These are phyloP conservation scores for Chrysolina haemoptera DNA, from an alignment of 2,888 invertebrate species.

Conservation along the genomic window DNA sequence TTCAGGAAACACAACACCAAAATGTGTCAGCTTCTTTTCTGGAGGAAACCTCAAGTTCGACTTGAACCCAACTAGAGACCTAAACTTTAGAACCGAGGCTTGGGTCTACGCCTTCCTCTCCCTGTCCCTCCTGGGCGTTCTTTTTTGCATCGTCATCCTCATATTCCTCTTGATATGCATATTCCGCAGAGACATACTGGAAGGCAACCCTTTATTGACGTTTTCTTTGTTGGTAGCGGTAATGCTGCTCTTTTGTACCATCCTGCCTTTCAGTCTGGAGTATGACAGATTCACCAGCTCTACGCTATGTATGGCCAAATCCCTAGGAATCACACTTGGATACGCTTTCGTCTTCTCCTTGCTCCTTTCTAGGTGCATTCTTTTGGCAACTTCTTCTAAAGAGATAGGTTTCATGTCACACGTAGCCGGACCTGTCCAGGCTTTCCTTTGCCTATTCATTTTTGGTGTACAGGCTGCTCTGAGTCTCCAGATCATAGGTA, in stretches of 20 bases:
- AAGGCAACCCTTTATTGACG: conserved; percentile 77
- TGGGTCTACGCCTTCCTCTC: conserved; percentile 79
- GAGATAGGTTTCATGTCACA: conserved; percentile 80
- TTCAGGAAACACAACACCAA: not conserved
- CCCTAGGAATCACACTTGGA: conserved; percentile 74
- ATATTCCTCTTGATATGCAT: conserved; percentile 78
- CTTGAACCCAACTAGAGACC: conserved; percentile 13
- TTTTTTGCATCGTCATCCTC: conserved; percentile 77
- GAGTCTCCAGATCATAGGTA: conserved; percentile 70
- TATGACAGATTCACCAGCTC: conserved; percentile 53
- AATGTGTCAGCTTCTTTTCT: conserved; percentile 41
- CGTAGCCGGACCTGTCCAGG: conserved; percentile 80
- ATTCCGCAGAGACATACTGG: conserved; percentile 76
- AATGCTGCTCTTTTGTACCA: conserved; percentile 71
- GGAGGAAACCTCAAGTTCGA: conserved; percentile 35
- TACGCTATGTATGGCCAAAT: conserved; percentile 71
- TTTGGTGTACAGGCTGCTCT: conserved; percentile 75
- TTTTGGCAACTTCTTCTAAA: conserved; percentile 78
- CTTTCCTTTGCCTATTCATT: conserved; percentile 77
- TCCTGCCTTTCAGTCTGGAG: conserved; percentile 72
- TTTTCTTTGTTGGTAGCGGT: conserved; percentile 70
- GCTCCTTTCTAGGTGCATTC: conserved; percentile 76
- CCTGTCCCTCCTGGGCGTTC: conserved; percentile 77
- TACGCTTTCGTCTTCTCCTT: conserved; percentile 78
- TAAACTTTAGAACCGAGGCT: conserved; percentile 63